Percentiles rank a stretch among this genome's conserved stretches.
These are phyloP conservation scores for Gadopsis marmoratus DNA, from an alignment of 2,797 vertebrate genomes.

Conservation along the genomic window DNA sequence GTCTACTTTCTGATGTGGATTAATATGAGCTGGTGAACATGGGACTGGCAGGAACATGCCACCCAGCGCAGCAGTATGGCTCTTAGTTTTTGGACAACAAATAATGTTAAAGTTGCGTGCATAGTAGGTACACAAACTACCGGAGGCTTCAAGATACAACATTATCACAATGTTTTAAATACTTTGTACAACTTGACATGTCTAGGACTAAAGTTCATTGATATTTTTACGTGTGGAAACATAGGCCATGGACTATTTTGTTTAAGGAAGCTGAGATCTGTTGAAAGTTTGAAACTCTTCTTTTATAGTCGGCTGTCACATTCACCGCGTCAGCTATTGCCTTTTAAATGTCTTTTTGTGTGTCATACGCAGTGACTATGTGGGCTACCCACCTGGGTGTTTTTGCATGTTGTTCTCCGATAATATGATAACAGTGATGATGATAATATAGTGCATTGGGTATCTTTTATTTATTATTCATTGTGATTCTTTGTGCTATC, in stretches of 20 bases:
- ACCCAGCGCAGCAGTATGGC: too few relatives aligned
- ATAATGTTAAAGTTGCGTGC: background rate
- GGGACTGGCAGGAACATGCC: background rate
- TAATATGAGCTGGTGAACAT: background rate
- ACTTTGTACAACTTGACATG: background rate
- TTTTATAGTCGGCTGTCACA: background rate
- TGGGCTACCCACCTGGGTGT: background rate
- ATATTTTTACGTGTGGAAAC: background rate
- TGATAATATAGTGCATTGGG: background rate
- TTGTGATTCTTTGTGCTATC: background rate
- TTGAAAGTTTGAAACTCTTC: background rate
- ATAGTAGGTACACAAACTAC: background rate
- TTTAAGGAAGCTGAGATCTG: background rate
- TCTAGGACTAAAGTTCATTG: background rate
- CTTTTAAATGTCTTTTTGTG: conserved; percentile 10
- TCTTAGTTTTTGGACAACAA: background rate
- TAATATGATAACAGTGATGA: conserved; percentile 4
- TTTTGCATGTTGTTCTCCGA: conserved; percentile 13
- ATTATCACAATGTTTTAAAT: background rate
- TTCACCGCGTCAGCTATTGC: background rate
- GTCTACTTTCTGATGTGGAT: background rate
- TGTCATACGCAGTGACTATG: background rate
- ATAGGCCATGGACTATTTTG: background rate
- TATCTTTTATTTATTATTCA: conserved; percentile 16
- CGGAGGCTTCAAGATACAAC: background rate